phyloP scores from a whole-genome alignment of 2,888 invertebrate species.

The Clostera curtula region DNA sequence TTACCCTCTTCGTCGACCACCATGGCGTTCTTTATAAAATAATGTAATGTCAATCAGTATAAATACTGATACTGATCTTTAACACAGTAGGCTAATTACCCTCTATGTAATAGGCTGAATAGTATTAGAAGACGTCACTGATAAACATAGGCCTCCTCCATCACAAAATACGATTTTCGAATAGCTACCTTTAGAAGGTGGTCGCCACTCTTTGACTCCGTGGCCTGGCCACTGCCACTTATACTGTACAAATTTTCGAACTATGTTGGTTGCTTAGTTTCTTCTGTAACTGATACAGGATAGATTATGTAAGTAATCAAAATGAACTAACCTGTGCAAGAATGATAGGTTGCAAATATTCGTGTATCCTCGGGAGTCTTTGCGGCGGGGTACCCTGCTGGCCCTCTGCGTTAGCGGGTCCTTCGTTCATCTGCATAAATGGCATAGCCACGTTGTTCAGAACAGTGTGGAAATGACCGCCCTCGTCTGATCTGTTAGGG shows the following conservation, averaged over 20 bases:
- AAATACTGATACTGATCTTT: background rate
- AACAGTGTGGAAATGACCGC: conserved; percentile 41
- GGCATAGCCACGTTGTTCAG: conserved; percentile 61
- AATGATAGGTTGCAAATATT: conserved; percentile 64
- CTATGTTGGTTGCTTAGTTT: no score
- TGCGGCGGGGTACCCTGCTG: conserved; percentile 33
- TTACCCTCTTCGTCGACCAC: conserved; percentile 64
- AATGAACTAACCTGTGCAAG: conserved; percentile 54
- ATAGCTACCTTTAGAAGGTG: no score
- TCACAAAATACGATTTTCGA: no score
- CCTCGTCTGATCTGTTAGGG: conserved; percentile 26
- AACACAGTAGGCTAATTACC: no score
- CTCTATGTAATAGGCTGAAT: no score
- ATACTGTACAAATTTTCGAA: no score
- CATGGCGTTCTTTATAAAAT: conserved; percentile 51
- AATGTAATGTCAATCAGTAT: background rate
- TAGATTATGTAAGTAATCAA: no score
- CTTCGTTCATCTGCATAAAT: conserved; percentile 77
- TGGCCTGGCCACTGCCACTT: no score
- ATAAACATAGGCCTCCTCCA: no score
- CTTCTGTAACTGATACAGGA: no score
- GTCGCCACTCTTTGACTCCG: no score
- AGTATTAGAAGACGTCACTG: no score
- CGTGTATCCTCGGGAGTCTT: conserved; percentile 54
- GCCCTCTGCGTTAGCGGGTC: conserved; percentile 37